Base-by-base conservation (phyloP, 2,888 invertebrate species). In the Melikaiella ostensackeni region DNA sequence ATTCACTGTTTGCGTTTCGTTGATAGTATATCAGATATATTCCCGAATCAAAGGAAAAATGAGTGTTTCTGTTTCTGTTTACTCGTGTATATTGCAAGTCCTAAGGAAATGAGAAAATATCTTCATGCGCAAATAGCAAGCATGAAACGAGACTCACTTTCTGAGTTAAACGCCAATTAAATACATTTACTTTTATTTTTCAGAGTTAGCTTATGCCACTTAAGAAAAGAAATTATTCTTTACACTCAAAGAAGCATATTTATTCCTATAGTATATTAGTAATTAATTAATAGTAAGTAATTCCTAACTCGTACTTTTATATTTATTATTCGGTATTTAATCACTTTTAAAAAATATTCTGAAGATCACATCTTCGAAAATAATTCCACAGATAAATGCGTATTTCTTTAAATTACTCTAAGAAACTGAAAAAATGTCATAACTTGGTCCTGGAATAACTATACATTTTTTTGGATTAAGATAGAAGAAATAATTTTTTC, bases 31-130 rank as follows among this genome's bases (percentile, higher is more conserved):
- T 21, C 9, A 57, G 7, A 21, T 9, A 35, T 62, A n/a, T n/a
- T n/a, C 30, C 50, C 1, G n/a, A 70, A 70, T 50, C 70, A 46
- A 70, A 70, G 66, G 16, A 66, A 64, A 64, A 38, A n/a, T 64
- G 24, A 42, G 38, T 16, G 64, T 1, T 16, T 64, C n/a, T n/a
- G n/a, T n/a, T 64, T 35, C 33, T 64, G 21, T 57, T 57, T 57
- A 57, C 57, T 24, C 6, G 24, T 13, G 57, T 24, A 11, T 24
- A 57, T 24, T 11, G 24, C 57, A 57, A 57, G 24, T 8, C 57
- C 11, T 24, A 11, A 5, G 5, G 24, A 57, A 57, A 57, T 38
- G 33, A 35, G 64, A 42, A 24, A 35, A 24, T 42, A 64, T 42
- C n/a, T 38, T 64, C 63, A 64, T 38, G 33, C 24, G 35, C 35